Percentiles rank a stretch among this genome's conserved stretches.
These are phyloP conservation scores for Hololepta plana DNA, from an alignment of 2,888 invertebrate genomes.

Conservation along the genomic window DNA sequence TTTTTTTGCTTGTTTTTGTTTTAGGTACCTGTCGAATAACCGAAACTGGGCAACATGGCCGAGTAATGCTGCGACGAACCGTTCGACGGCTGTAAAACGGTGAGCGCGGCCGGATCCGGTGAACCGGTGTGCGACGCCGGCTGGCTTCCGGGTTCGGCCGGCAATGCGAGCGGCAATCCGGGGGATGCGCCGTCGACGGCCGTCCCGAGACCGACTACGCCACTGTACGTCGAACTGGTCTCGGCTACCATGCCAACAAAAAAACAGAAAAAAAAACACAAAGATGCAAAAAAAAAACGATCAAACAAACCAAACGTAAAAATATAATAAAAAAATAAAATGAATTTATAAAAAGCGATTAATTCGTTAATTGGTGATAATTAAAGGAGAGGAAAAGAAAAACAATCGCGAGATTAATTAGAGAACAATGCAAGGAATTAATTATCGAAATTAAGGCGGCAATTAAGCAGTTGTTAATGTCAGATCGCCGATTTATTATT, in stretches of 20 bases:
- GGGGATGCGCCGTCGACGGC: conserved; percentile 30
- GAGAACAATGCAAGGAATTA: too few species aligned
- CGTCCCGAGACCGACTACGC: conserved; percentile 25
- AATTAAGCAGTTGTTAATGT: too few species aligned
- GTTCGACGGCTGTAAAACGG: conserved; percentile 41
- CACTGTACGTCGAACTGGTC: conserved; percentile 29
- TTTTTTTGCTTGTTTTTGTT: conserved; percentile 1
- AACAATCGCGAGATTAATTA: too few species aligned
- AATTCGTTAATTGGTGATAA: too few species aligned
- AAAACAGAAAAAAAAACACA: conserved; percentile 8
- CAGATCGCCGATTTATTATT: too few species aligned
- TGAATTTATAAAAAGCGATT: too few species aligned
- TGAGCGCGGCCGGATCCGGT: conserved; percentile 27
- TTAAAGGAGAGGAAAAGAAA: too few species aligned
- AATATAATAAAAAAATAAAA: conserved; percentile 3
- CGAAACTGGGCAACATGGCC: conserved; percentile 49
- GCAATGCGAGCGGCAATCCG: conserved; percentile 29
- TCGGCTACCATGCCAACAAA: conserved; percentile 22
- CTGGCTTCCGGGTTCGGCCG: conserved; percentile 24
- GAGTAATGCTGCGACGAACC: conserved; percentile 37
- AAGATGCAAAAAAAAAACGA: conserved; percentile 15
- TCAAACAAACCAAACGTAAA: conserved; percentile 4
- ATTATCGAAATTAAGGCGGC: too few species aligned
- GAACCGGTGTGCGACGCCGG: conserved; percentile 32
- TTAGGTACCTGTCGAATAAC: conserved; percentile 41